Evolutionary conservation across 2,797 vertebrate genomes (phyloP), one percentile per base, ranked within the genome.

Genomic region (Tachyglossus aculeatus): DNA sequence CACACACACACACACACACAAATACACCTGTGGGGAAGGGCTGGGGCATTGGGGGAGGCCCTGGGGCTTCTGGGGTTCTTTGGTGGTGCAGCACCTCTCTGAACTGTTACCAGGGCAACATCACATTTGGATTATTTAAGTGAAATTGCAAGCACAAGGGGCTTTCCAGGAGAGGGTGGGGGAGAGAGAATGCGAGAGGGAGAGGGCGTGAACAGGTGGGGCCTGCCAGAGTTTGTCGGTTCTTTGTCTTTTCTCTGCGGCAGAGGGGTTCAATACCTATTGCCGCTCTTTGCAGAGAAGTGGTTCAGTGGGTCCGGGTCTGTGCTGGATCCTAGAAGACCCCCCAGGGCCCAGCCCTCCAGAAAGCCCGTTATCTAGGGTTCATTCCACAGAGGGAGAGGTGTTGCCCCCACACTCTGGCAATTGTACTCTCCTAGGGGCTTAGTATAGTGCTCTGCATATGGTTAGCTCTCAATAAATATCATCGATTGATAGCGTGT

Each of bases 131-230:
- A 9, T 3, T 4, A 24, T 14, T 2, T 15, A 27, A 57, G 65
- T 72, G 66, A 77, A 80, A 78, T 68, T 56, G 89, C 82, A 87
- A 86, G 86, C 56, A 11, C 77, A 58, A 78, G 37, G 55, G 2
- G 0, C 67, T 81, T 67, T 67, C 76, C 71, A 64, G 22, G 31
- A 66, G 24, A 48, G 78, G 63, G n/a, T 72, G 43, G 21, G 67
- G 9, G 6, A 19, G 32, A 32, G 11, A 7, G 22, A 51, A 60
- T 64, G 87, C 62, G 3, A 12, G 9, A 1, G 70, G 58, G 36
- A 62, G 38, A 1, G 10, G 24, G 15, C 0, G 2, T 51, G 12
- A 22, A 44, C 37, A 39, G 54, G 63, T 12, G 0, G 56, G 37
- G 12, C 18, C 31, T 32, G 5, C 31, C 43, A 0, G 0, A 33